phyloP scores from a whole-genome alignment of 2,113 vertebrate species.

The Bambusicola thoracicus region DNA sequence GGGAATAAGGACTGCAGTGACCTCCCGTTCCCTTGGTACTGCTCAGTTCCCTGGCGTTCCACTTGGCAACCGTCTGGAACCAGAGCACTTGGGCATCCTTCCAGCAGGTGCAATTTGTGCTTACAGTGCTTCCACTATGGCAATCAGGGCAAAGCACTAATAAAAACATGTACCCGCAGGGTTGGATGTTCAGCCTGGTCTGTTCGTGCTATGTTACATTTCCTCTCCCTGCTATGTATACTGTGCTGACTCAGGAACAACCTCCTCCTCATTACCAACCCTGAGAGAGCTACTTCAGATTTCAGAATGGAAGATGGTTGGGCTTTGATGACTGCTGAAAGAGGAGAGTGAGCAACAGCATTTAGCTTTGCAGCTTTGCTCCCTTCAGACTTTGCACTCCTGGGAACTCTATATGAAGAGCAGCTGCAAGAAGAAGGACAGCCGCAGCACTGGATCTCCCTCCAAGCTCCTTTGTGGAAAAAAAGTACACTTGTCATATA shows the following conservation, averaged over 20 bases:
- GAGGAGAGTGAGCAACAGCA: not conserved
- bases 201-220: not conserved
- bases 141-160: not conserved
- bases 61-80: conserved; percentile 4
- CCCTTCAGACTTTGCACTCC: not conserved
- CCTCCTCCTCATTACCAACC: not conserved
- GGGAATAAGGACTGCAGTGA: conserved; percentile 54
- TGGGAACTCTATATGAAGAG: not conserved
- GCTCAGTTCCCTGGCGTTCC: conserved; percentile 10
- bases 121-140: not conserved
- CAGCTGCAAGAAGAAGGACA: not conserved
- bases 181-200: not conserved
- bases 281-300: not conserved
- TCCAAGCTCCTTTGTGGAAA: not conserved
- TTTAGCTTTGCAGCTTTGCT: not conserved
- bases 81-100: conserved; percentile 16
- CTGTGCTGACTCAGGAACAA: not conserved
- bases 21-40: conserved; percentile 38
- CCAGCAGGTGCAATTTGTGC: conserved; percentile 44
- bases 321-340: not conserved
- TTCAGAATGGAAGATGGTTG: not conserved
- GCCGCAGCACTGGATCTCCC: not conserved
- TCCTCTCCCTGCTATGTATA: not conserved
- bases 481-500: not conserved
- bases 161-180: not conserved